These are phyloP conservation scores for Strigamia transsilvanica DNA, from an alignment of 2,888 invertebrate genomes.

Conservation along the genomic window DNA sequence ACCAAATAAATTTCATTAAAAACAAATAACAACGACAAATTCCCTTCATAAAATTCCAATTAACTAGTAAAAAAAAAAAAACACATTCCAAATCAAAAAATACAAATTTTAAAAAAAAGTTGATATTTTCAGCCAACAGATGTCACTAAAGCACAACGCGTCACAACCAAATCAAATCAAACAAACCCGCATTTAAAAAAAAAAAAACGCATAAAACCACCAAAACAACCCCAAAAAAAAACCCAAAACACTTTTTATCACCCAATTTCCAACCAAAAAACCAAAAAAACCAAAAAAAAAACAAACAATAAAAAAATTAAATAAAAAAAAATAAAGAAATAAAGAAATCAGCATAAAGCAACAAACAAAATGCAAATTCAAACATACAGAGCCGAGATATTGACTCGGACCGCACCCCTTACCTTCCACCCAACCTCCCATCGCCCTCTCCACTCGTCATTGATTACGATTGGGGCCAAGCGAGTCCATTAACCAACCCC, in stretches of 20 bases:
- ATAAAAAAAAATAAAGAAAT: background rate
- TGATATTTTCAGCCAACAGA: too few species aligned
- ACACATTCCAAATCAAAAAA: too few species aligned
- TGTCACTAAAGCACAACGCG: too few species aligned
- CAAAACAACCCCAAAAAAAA: background rate
- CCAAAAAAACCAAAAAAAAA: background rate
- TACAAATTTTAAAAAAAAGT: too few species aligned
- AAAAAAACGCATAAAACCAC: background rate
- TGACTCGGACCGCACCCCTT: background rate
- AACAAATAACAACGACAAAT: too few species aligned
- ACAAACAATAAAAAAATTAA: background rate
- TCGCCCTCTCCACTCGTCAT: background rate
- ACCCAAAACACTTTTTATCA: background rate
- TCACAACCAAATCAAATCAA: background rate
- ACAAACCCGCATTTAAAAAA: background rate
- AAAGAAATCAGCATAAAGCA: background rate
- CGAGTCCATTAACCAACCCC: background rate
- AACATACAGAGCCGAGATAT: background rate
- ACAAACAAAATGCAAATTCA: background rate
- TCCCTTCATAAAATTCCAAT: too few species aligned
- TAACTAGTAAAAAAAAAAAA: too few species aligned
- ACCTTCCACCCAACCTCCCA: background rate
- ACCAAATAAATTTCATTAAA: too few species aligned
- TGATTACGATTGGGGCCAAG: background rate
- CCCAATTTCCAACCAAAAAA: background rate